Evolutionary conservation across 2,113 vertebrate species (phyloP).

Genomic region (Eretmochelys imbricata): DNA sequence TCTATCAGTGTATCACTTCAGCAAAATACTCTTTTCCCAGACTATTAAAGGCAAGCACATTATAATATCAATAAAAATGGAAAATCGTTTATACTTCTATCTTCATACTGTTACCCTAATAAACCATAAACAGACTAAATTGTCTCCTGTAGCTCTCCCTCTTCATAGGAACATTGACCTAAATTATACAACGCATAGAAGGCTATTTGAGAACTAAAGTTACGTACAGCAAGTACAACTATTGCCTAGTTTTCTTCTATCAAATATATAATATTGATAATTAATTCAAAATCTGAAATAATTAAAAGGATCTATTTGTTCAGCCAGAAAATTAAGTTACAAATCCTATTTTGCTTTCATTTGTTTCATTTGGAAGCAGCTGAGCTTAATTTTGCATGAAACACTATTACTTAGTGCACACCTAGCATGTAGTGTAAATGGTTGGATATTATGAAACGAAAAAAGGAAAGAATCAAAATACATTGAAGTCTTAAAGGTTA

Average conservation of each 20-base stretch:
- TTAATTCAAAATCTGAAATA: constrained; percentile 10
- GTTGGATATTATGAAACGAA: neutral
- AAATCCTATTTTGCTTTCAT: neutral
- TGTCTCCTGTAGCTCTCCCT: neutral
- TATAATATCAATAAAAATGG: no score
- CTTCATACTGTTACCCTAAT: neutral
- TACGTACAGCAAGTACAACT: neutral
- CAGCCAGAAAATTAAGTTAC: neutral
- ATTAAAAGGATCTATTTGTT: neutral
- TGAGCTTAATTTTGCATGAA: neutral
- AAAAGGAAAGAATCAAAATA: neutral
- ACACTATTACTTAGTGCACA: neutral
- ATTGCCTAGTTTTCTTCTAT: neutral
- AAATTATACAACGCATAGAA: constrained; percentile 7
- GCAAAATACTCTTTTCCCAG: neutral
- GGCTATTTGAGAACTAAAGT: neutral
- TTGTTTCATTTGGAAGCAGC: neutral
- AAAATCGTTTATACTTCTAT: neutral
- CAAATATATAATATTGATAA: neutral
- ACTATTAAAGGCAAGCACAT: neutral
- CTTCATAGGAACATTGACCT: neutral
- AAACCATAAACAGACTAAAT: neutral
- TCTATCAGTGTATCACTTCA: neutral
- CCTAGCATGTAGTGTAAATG: neutral
- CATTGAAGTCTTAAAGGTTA: neutral